These are phyloP conservation scores for Yponomeuta plumbellus DNA, from an alignment of 2,888 invertebrate genomes.

Conservation along the genomic window DNA sequence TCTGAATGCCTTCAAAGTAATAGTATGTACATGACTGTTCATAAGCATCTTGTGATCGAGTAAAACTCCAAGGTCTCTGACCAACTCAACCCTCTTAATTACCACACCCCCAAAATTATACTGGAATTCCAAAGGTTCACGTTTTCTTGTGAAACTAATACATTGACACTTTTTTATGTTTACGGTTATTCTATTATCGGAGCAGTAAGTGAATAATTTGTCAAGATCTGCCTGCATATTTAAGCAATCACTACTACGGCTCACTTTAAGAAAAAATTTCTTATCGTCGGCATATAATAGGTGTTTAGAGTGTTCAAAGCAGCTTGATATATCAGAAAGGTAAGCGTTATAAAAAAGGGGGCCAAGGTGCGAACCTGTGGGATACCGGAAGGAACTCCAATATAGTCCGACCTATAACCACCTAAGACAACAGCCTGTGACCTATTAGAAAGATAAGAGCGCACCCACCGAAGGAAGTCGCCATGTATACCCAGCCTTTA, in stretches of 20 bases:
- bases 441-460: slow-evolving; percentile 1
- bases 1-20: neutral
- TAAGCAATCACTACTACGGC: too few relatives aligned
- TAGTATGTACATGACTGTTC: too few relatives aligned
- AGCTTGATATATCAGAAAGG: neutral
- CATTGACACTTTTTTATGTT: slow-evolving; percentile 2
- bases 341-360: slow-evolving; percentile 8
- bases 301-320: slow-evolving; percentile 8
- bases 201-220: neutral
- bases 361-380: slow-evolving; percentile 8
- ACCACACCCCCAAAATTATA: neutral
- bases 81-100: neutral
- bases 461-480: neutral
- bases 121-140: neutral
- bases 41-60: neutral
- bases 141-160: slow-evolving; percentile 1
- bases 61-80: slow-evolving; percentile 7
- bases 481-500: slow-evolving; percentile 6
- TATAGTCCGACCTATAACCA: slow-evolving; percentile 3
- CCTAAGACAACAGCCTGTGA: slow-evolving; percentile 4
- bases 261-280: neutral
- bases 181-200: neutral
- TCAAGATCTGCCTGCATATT: too few relatives aligned
- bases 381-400: slow-evolving; percentile 2
- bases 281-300: slow-evolving; percentile 12